phyloP scores from a whole-genome alignment of 2,797 vertebrate genomes.

The Rhynchonycteris naso region DNA sequence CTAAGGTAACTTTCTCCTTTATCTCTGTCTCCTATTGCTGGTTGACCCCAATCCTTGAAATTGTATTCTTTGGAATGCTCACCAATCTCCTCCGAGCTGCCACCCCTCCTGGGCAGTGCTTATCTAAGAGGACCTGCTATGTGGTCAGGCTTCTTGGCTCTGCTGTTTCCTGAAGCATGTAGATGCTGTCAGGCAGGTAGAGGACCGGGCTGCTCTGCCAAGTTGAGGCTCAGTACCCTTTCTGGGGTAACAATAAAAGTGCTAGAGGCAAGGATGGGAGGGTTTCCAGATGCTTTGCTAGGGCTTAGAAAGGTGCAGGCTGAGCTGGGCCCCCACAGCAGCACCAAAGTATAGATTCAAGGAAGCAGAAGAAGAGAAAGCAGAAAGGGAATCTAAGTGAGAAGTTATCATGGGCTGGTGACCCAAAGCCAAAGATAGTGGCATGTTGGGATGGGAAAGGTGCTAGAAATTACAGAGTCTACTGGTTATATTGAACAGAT shows the following conservation, averaged over 20 bases:
- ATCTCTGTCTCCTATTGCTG: conserved; percentile 72
- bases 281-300: not conserved
- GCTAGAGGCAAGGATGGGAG: not conserved
- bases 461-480: not conserved
- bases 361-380: not conserved
- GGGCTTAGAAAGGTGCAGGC: not conserved
- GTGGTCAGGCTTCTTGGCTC: conserved; percentile 25
- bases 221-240: not conserved
- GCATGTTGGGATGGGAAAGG: not conserved
- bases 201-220: not conserved
- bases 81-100: conserved; percentile 17
- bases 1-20: conserved; percentile 43
- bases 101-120: not conserved
- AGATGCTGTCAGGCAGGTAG: not conserved
- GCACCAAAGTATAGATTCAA: not conserved
- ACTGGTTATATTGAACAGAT: not conserved
- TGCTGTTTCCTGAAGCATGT: conserved; percentile 27
- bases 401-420: not conserved
- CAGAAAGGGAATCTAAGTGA: not conserved
- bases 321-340: not conserved
- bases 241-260: not conserved
- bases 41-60: conserved; percentile 75
- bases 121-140: conserved; percentile 44
- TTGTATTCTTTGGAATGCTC: conserved; percentile 71
- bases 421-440: not conserved